These are phyloP conservation scores for Apostichopus californicus DNA, from an alignment of 35 echinoderm and acorn worm genomes.

Conservation along the genomic window DNA sequence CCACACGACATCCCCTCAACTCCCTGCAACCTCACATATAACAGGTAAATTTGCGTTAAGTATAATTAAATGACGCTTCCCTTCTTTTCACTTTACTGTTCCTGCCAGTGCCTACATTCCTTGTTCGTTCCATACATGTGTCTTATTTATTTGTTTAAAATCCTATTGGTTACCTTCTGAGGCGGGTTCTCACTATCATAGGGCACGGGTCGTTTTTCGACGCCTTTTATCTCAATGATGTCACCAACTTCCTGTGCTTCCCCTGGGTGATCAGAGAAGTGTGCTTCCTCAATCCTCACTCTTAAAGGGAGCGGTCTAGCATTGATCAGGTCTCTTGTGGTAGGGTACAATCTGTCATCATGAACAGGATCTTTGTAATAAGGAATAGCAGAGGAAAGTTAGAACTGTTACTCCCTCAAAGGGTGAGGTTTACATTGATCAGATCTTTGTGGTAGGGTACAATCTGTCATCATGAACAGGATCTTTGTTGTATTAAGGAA, in stretches of 20 bases:
- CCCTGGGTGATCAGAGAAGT: slow-evolving; percentile 55
- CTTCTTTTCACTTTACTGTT: too few species aligned
- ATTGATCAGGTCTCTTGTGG: slow-evolving; percentile 52
- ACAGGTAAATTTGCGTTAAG: too few species aligned
- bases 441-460: slow-evolving; percentile 47
- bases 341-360: slow-evolving; percentile 52
- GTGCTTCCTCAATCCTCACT: slow-evolving; percentile 64
- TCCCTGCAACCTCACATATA: too few species aligned
- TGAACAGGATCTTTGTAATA: slow-evolving; percentile 27
- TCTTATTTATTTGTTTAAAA: too few species aligned
- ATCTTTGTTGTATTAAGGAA: background rate
- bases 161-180: slow-evolving; percentile 10
- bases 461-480: slow-evolving; percentile 40
- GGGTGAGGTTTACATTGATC: slow-evolving; percentile 55
- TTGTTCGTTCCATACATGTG: too few species aligned
- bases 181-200: slow-evolving; percentile 12
- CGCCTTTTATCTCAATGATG: slow-evolving; percentile 55
- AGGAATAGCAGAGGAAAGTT: too few species aligned
- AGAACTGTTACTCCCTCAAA: too few species aligned
- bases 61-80: too few species aligned
- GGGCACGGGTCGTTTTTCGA: slow-evolving; percentile 49
- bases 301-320: slow-evolving; percentile 43
- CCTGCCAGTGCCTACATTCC: too few species aligned
- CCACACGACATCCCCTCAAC: too few species aligned
- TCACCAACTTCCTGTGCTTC: slow-evolving; percentile 63